These are phyloP conservation scores for Catocala nupta DNA, from an alignment of 2,888 invertebrate species.

Conservation along the genomic window DNA sequence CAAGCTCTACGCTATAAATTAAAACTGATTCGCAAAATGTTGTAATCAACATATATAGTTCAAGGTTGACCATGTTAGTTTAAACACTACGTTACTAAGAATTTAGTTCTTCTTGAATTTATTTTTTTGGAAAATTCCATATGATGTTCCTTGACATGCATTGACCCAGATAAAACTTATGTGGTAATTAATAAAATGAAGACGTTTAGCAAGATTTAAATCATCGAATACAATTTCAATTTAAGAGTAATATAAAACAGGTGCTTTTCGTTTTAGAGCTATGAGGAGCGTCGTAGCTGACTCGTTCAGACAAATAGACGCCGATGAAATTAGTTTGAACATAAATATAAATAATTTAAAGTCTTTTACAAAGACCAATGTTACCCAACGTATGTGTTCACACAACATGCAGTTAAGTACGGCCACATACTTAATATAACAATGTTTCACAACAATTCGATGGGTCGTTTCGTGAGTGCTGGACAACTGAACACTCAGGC, in stretches of 20 bases:
- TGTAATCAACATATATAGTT: conserved; percentile 52
- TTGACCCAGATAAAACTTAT: conserved; percentile 34
- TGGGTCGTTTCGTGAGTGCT: conserved; percentile 30
- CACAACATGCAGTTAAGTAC: conserved; percentile 10
- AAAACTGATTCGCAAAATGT: conserved; percentile 53
- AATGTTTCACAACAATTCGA: conserved; percentile 44
- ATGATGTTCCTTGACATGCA: conserved; percentile 25
- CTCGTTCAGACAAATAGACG: background rate
- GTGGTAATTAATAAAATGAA: conserved; percentile 26
- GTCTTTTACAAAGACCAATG: background rate
- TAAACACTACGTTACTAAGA: conserved; percentile 26
- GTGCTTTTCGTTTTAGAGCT: background rate
- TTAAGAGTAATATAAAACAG: background rate
- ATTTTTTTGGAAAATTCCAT: conserved; percentile 25
- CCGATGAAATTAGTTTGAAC: background rate
- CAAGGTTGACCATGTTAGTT: conserved; percentile 46
- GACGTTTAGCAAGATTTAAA: conserved; percentile 12
- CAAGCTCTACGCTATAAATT: conserved; percentile 44
- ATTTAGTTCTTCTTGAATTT: conserved; percentile 19
- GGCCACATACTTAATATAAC: conserved; percentile 10
- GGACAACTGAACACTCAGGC: conserved; percentile 24
- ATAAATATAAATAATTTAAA: background rate
- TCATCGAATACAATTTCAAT: background rate
- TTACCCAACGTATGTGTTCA: background rate
- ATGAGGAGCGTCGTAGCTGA: background rate